These are phyloP conservation scores for Epinotia ramella DNA, from an alignment of 2,888 invertebrate genomes.

Conservation along the genomic window DNA sequence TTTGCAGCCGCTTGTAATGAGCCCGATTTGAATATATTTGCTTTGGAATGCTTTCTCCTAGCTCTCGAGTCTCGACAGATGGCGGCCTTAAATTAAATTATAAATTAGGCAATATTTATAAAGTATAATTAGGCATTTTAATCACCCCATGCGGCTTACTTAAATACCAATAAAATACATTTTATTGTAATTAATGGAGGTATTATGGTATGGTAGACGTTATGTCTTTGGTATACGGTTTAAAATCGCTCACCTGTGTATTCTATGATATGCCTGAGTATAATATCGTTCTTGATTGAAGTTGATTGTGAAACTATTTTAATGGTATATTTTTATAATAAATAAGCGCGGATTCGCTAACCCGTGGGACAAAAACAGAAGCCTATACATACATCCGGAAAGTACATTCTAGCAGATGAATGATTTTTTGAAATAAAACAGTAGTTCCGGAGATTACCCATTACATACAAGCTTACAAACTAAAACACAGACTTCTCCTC, in stretches of 20 bases:
- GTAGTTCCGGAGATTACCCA: no score
- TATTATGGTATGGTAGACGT: neutral
- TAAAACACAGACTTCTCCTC: no score
- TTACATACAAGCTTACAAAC: no score
- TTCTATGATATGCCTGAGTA: neutral
- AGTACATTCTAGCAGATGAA: no score
- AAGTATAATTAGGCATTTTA: neutral
- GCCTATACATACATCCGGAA: no score
- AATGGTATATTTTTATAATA: neutral
- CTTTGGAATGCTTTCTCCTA: conserved; percentile 19
- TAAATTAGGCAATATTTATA: conserved; percentile 20
- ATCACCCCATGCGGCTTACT: neutral
- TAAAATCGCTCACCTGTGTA: neutral
- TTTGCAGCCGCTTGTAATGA: conserved; percentile 1
- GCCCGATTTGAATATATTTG: conserved; percentile 22
- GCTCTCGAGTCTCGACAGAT: conserved; percentile 7
- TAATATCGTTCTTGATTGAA: neutral
- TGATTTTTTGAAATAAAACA: no score
- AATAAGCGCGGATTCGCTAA: neutral
- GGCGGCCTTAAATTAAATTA: conserved; percentile 16
- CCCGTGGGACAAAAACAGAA: no score
- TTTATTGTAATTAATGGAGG: neutral
- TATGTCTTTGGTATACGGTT: neutral
- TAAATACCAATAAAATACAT: neutral
- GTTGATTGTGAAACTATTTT: neutral